Percentiles rank a stretch among this genome's conserved stretches.
phyloP scores from a whole-genome alignment of 2,797 vertebrate species.

The Cephalopachus bancanus region DNA sequence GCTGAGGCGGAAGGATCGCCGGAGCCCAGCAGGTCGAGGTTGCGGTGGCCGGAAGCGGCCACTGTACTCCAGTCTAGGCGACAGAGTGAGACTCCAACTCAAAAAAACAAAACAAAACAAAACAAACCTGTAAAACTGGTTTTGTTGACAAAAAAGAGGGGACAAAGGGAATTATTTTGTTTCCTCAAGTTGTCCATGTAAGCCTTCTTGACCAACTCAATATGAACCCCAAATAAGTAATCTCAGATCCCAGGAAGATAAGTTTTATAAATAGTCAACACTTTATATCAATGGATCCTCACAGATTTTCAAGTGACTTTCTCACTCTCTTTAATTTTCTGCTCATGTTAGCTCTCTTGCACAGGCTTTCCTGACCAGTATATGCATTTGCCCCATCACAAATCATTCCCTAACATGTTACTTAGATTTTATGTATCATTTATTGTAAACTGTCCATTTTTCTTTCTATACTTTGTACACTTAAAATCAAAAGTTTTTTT shows the following conservation, averaged over 20 bases:
- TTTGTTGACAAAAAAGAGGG: slow-evolving; percentile 13
- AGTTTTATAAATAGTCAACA: background rate
- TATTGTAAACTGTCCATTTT: background rate
- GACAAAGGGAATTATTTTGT: slow-evolving; percentile 16
- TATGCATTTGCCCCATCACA: background rate
- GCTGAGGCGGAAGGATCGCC: too few species aligned
- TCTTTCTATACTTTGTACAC: background rate
- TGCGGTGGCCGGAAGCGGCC: too few species aligned
- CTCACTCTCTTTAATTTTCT: background rate
- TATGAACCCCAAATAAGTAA: background rate
- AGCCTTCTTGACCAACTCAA: background rate
- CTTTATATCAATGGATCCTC: background rate
- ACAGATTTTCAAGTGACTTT: background rate
- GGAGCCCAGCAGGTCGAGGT: too few species aligned
- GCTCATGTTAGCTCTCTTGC: background rate
- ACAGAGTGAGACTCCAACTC: too few species aligned
- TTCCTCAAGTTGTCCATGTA: background rate
- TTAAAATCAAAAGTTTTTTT: background rate
- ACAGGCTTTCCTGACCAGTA: background rate
- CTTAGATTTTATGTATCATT: background rate
- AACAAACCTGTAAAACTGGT: background rate
- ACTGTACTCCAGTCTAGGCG: too few species aligned
- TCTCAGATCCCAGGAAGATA: background rate
- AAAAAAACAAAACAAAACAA: too few species aligned
- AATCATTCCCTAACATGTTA: background rate